Base-by-base conservation (phyloP, 2,888 invertebrate genomes). In the Chrysolina oricalcia region DNA sequence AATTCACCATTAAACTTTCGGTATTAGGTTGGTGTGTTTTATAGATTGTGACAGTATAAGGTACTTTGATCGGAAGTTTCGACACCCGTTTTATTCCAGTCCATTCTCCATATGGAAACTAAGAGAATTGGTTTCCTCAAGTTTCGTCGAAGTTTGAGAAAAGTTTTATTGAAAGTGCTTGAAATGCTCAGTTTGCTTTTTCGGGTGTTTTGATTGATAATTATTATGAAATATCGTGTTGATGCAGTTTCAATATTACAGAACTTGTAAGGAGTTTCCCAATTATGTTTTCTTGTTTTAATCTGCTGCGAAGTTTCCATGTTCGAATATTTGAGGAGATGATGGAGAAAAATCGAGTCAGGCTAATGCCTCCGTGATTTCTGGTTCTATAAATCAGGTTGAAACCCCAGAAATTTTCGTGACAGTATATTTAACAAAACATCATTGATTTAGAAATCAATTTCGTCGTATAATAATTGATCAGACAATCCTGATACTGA, bases 41-140 rank as follows among this genome's bases (percentile, higher is more conserved):
- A 53, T 53, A 21, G 10, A 53, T 19, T 21, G 21, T 21, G 53
- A 53, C 21, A 53, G 53, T 53, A 21, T 53, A 21, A 53, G 10
- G 11, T 53, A 53, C 53, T 53, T 53, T 53, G 17, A 19, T 21
- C 19, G 19, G 13, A 53, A 53, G 19, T 53, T 53, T 53, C 21
- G 53, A 53, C 21, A 53, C 11, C 11, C 53, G 21, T 53, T 21
- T 53, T 4, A 53, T 21, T 53, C 21, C 53, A 5, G 43, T 15
- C 43, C 43, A 15, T 43, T 43, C 19, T 11, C 1, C 53, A 53
- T 53, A 53, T 53, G 53, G 53, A 53, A 53, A 21, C 53, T 53
- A 10, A 21, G 9, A 21, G 21, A 21, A 53, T 53, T 53, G 53
- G 53, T 53, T 53, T 53, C 21, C 5, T 19, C 53, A 13, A 21